Evolutionary conservation across 2,113 vertebrate genomes (phyloP), one percentile per base, ranked within the genome.

Genomic region (Leuciscus idus): DNA sequence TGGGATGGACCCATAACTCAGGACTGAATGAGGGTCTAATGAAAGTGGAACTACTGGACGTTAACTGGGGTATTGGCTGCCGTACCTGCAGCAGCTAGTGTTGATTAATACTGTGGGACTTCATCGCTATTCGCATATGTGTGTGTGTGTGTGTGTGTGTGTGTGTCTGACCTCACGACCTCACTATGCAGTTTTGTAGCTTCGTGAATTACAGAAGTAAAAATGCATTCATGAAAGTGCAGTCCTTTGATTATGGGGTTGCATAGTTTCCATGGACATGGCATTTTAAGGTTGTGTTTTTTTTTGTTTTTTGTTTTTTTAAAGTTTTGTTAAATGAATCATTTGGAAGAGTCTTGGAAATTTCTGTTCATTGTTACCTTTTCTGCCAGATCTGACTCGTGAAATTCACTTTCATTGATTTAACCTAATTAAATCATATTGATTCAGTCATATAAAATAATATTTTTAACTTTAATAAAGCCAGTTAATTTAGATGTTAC

Each of bases 1-100:
- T 92, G 87, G 90, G 86, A 81, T 89, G 81, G 87, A 87, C 87
- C 86, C 86, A 92, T 94, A 93, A 94, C 93, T 94, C 88, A 89
- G 81, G 79, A 87, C 61, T 59, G 84, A 88, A 86, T 88, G 52
- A 92, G 90, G 90, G 83, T 91, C 59, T 92, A 93, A 91, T 91
- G 87, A 89, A 90, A 83, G 74, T 80, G 75, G 89, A 89, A 90
- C 28, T 85, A 86, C 85, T 87, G 85, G 84, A 87, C 88, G 57
- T 83, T 89, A 91, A 90, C 85, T 57, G 87, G 85, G 89, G 93
- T 90, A 91, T 92, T 87, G 87, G 89, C 90, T 92, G 89, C 50
- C 28, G 55, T 88, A 90, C 93, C 90, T 89, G 90, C 83, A 93
- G 91, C 92, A 94, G 89, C 85, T 92, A 89, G 88, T 87, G 91